These are phyloP conservation scores for Sitta carolinensis DNA, from an alignment of 2,797 vertebrate genomes.

Conservation along the genomic window DNA sequence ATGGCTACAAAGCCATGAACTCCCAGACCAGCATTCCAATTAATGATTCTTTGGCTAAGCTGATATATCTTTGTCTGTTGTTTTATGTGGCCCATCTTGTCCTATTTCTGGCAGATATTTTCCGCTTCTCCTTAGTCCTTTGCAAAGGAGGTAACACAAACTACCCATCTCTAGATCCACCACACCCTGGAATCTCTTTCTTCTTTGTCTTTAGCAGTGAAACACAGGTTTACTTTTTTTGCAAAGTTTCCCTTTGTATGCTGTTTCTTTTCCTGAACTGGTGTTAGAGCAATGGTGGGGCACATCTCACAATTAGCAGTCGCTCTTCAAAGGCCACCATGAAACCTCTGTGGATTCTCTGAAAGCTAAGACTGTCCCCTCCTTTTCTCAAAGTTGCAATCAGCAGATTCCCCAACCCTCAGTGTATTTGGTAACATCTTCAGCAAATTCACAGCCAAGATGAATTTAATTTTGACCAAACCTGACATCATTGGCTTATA, in stretches of 20 bases:
- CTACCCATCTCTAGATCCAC: not conserved
- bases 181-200: not conserved
- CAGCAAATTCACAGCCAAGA: not conserved
- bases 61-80: not conserved
- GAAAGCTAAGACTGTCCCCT: not conserved
- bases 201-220: slow-evolving; percentile 15
- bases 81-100: not conserved
- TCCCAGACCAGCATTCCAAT: not conserved
- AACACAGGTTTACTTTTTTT: not conserved
- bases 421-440: not conserved
- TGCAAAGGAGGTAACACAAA: not conserved
- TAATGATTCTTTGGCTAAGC: slow-evolving; percentile 24
- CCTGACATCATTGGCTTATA: not conserved
- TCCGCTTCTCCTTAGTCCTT: not conserved
- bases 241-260: not conserved
- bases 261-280: not conserved
- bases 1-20: slow-evolving; percentile 28
- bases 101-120: not conserved
- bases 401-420: not conserved
- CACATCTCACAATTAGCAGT: not conserved
- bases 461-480: not conserved
- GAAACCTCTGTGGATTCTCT: not conserved
- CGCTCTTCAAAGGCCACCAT: not conserved
- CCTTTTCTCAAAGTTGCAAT: slow-evolving; percentile 1
- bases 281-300: not conserved